Base-by-base conservation (phyloP, 2,797 vertebrate species). In the Myripristis murdjan region DNA sequence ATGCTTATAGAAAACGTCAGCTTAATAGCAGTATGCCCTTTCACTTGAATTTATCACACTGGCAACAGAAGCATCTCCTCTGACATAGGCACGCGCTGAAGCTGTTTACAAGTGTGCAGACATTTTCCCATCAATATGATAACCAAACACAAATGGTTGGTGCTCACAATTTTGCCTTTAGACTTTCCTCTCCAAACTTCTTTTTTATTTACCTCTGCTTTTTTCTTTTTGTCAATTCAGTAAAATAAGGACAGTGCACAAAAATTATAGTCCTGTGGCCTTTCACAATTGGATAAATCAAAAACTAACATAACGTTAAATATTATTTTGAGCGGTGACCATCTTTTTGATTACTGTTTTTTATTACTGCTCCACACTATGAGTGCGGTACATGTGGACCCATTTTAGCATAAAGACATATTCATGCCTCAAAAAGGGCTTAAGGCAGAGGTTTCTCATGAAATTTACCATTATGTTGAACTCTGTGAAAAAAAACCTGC, bases 1-100 rank as follows among this genome's bases (percentile, higher is more conserved):
- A 47, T 0, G 47, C 78, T 54, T 79, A 83, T 77, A 39, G 60
- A 71, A 57, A 75, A 77, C 67, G 69, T 77, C 80, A 81, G 78
- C 70, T 64, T 83, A 51, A 79, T 64, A 84, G 83, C 71, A 55
- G 67, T 6, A 2, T 23, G 63, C 70, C 69, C 65, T 44, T 16
- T 6, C 70, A 24, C 58, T 33, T 37, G 49, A 73, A 75, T 57
- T 51, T 46, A 70, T 79, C 66, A 61, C 31, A 63, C 67, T 77
- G 77, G 64, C 68, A 72, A 62, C 74, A 64, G 31, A 78, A 47
- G 47, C 22, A 7, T 24, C 64, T 68, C 53, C 70, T 62, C 39
- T n/a, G 35, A 64, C 11, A 23, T 8, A 43, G 15, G 39, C 3
- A 24, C 54, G 33, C 44, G 7, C 33, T 14, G 20, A 39, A 16